Evolutionary conservation across 2,888 invertebrate genomes (phyloP).

Genomic region (Gastracanthus pulcherrimus): DNA sequence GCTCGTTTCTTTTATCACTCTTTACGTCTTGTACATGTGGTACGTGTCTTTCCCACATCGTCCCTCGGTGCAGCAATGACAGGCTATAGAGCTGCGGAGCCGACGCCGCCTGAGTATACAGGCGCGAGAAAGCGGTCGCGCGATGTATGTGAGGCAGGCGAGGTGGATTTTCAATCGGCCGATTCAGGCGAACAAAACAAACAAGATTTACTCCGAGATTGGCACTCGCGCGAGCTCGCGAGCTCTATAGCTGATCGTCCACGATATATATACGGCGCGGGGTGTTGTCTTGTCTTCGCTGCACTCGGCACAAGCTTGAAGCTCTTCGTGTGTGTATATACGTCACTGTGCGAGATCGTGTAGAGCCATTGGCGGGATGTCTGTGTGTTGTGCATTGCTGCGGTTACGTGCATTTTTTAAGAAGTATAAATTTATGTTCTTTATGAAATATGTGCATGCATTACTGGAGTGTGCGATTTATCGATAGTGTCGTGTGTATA

Average conservation of each 20-base stretch:
- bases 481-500: background rate
- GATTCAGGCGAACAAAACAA: conserved; percentile 63
- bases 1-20: conserved; percentile 50
- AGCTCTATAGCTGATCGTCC: conserved; percentile 48
- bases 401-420: background rate
- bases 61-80: conserved; percentile 48
- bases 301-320: background rate
- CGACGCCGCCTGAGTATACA: no score
- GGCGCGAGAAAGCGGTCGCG: conserved; percentile 51
- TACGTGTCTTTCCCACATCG: conserved; percentile 54
- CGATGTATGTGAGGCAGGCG: background rate
- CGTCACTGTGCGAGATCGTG: background rate
- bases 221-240: conserved; percentile 47
- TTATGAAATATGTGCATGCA: conserved; percentile 2
- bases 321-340: background rate
- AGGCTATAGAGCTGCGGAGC: conserved; percentile 29
- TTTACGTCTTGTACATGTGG: conserved; percentile 18
- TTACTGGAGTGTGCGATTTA: background rate
- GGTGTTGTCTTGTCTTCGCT: conserved; percentile 35
- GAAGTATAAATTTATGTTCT: background rate
- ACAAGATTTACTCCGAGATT: conserved; percentile 64
- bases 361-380: no score
- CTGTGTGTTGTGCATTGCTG: background rate
- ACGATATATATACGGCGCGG: conserved; percentile 19
- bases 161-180: conserved; percentile 52